A percentile compares a stretch with the other conserved stretches of the same genome.
Evolutionary conservation across 2,888 invertebrate species (phyloP).

Genomic region (Cantharis rufa): DNA sequence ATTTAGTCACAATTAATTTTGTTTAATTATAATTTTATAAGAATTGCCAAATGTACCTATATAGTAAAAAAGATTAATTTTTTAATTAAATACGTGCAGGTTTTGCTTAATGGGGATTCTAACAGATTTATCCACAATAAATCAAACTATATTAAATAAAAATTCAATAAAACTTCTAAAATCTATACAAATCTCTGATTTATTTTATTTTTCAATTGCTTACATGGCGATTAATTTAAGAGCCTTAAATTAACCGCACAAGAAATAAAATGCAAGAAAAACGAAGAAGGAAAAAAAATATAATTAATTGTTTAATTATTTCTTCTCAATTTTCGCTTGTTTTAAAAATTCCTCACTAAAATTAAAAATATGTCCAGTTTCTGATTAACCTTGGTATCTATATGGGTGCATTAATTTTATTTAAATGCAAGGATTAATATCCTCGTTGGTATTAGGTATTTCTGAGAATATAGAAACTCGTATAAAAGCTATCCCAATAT

Average conservation of each 20-base stretch:
- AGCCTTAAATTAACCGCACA: background rate
- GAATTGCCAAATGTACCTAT: background rate
- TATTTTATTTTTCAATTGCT: background rate
- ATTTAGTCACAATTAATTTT: background rate
- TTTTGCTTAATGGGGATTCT: background rate
- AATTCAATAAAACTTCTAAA: background rate
- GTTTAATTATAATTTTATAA: conserved; percentile 3
- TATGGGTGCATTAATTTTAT: background rate
- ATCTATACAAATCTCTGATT: background rate
- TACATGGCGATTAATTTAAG: background rate
- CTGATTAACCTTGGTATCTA: background rate
- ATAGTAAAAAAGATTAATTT: background rate
- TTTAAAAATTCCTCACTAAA: background rate
- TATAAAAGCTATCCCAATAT: background rate
- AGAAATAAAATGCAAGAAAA: background rate
- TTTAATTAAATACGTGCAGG: conserved; percentile 1
- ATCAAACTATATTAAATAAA: background rate
- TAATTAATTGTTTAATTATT: background rate
- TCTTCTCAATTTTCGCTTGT: background rate
- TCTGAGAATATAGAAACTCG: background rate
- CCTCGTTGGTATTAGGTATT: background rate
- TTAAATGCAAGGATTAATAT: background rate
- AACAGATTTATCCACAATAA: background rate
- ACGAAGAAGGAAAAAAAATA: background rate
- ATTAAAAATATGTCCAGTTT: background rate